Conservation (phyloP, 2,113 vertebrate genomes). For the Cariama cristata region DNA sequence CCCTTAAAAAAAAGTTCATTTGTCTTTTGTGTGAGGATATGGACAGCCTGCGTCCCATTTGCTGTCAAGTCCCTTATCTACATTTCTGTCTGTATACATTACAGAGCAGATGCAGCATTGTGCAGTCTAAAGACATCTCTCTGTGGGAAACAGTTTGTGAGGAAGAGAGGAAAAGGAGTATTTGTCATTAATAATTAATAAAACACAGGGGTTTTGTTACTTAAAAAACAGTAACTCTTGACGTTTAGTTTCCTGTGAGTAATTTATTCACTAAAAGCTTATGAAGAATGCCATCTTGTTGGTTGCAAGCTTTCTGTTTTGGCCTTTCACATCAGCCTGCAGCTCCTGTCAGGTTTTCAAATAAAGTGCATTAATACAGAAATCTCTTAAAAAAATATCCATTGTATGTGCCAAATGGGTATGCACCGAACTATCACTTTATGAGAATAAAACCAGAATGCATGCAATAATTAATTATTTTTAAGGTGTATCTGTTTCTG, state of each 20-base stretch:
- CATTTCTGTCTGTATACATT: not conserved
- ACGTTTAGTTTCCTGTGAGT: not conserved
- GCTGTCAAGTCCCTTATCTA: not conserved
- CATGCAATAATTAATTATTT: not conserved
- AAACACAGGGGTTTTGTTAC: not conserved
- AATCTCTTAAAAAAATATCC: not conserved
- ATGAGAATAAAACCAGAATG: not conserved
- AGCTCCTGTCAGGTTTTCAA: not conserved
- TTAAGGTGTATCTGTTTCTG: not conserved
- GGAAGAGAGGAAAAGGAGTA: not conserved
- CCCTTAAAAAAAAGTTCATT: not conserved
- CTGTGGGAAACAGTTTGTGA: not conserved
- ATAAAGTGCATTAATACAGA: not conserved
- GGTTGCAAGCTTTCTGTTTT: not conserved
- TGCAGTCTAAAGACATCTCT: not conserved
- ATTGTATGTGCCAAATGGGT: not conserved
- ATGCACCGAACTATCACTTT: not conserved
- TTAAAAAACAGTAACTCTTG: not conserved
- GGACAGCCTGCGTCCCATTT: not conserved
- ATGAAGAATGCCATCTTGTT: not conserved
- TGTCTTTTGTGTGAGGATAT: not conserved
- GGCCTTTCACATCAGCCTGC: not conserved
- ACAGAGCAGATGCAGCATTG: fast-evolving
- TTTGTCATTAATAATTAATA: not conserved
- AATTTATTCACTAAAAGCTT: not conserved